Percentiles rank a stretch among this genome's conserved stretches.
Evolutionary conservation across 2,888 invertebrate genomes (phyloP).

Genomic region (Drosophila mimica): DNA sequence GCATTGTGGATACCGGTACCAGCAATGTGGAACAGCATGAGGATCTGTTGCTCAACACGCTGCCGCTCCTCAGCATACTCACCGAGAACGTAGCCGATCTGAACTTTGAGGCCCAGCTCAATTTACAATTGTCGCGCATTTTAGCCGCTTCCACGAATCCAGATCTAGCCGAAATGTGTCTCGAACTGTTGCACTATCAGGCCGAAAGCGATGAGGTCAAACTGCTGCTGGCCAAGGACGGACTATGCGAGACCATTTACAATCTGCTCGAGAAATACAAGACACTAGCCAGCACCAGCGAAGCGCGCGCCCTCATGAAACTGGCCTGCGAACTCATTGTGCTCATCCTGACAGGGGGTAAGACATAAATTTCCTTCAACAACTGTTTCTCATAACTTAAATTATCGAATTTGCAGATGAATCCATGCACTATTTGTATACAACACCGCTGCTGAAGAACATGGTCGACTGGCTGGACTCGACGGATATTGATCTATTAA

Average conservation of each 20-base stretch:
- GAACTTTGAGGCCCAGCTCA: constrained; percentile 86
- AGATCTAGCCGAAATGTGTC: constrained; percentile 91
- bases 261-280: constrained; percentile 90
- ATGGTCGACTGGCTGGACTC: constrained; percentile 92
- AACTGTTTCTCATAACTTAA: background rate
- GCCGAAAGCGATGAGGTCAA: constrained; percentile 93
- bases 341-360: constrained; percentile 94
- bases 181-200: constrained; percentile 91
- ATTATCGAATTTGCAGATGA: constrained; percentile 88
- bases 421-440: constrained; percentile 94
- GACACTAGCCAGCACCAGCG: constrained; percentile 88
- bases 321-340: constrained; percentile 94
- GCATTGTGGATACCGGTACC: constrained; percentile 85
- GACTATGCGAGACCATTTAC: constrained; percentile 91
- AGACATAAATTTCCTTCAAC: constrained; percentile 13
- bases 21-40: constrained; percentile 87
- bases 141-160: constrained; percentile 88
- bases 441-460: constrained; percentile 88
- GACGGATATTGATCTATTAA: constrained; percentile 90
- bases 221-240: constrained; percentile 90
- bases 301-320: constrained; percentile 89
- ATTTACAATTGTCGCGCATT: constrained; percentile 88
- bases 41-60: constrained; percentile 86
- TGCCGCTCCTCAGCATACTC: constrained; percentile 88
- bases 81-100: constrained; percentile 88